These are phyloP conservation scores for Uria aalge DNA, from an alignment of 2,113 vertebrate species.

Conservation along the genomic window DNA sequence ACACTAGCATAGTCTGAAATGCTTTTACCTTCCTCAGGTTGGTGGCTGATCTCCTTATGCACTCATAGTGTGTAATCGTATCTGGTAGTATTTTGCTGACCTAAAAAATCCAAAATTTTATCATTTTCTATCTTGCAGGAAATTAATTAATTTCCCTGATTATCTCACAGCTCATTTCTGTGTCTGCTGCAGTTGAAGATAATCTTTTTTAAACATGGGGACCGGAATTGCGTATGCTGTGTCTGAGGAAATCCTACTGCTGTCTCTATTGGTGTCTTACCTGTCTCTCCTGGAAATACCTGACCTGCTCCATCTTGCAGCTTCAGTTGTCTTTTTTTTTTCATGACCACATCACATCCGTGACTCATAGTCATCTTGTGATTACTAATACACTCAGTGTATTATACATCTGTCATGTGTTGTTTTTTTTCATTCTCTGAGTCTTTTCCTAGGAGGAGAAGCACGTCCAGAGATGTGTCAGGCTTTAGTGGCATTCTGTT, in stretches of 20 bases:
- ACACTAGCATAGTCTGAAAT: background rate
- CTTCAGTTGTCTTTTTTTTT: background rate
- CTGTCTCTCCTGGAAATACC: background rate
- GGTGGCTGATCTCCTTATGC: background rate
- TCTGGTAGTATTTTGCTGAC: background rate
- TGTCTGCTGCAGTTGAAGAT: background rate
- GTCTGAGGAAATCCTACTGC: background rate
- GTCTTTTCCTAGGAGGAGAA: background rate
- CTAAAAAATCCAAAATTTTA: background rate
- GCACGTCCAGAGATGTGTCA: background rate
- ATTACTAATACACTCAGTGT: background rate
- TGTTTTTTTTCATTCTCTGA: background rate
- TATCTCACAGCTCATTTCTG: background rate
- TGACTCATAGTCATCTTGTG: slow-evolving; percentile 23
- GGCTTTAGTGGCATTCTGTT: background rate
- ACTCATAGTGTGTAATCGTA: background rate
- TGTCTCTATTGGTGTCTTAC: background rate
- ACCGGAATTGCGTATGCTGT: background rate
- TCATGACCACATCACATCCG: background rate
- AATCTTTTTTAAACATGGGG: background rate
- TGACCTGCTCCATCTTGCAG: background rate
- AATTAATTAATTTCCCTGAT: background rate
- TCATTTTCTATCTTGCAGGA: background rate
- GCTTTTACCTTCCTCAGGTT: background rate
- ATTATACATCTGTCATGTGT: background rate